A percentile compares a stretch with the other conserved stretches of the same genome.
Evolutionary conservation across 2,113 vertebrate genomes (phyloP).

Genomic region (Eidolon helvum): DNA sequence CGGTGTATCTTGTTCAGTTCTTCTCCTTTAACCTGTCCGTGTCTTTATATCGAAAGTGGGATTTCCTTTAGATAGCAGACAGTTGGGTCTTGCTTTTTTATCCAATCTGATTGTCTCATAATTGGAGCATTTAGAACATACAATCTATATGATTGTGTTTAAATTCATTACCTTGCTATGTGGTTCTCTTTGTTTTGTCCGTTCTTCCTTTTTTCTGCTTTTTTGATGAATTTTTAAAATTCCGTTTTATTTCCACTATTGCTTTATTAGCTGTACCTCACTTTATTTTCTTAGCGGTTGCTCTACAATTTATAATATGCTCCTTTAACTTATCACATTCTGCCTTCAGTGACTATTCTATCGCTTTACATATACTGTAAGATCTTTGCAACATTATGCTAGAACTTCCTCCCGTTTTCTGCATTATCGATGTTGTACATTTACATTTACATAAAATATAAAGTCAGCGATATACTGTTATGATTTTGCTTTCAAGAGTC

Average conservation of each 20-base stretch:
- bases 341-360: background rate
- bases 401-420: background rate
- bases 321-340: background rate
- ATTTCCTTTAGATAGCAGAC: background rate
- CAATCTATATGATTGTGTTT: background rate
- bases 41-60: background rate
- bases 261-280: background rate
- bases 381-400: background rate
- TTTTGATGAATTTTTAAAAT: background rate
- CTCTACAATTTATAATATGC: background rate
- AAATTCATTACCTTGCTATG: background rate
- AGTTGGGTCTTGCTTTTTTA: background rate
- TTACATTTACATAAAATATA: background rate
- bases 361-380: background rate
- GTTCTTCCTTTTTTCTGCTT: background rate
- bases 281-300: background rate
- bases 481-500: background rate
- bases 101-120: background rate
- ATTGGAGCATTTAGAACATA: background rate
- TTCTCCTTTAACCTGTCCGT: background rate
- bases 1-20: background rate
- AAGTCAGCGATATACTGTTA: background rate
- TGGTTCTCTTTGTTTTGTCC: background rate
- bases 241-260: background rate
- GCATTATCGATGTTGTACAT: background rate